Conservation (phyloP, 1,140 invertebrate genomes). For the Tetragnatha versicolor region DNA sequence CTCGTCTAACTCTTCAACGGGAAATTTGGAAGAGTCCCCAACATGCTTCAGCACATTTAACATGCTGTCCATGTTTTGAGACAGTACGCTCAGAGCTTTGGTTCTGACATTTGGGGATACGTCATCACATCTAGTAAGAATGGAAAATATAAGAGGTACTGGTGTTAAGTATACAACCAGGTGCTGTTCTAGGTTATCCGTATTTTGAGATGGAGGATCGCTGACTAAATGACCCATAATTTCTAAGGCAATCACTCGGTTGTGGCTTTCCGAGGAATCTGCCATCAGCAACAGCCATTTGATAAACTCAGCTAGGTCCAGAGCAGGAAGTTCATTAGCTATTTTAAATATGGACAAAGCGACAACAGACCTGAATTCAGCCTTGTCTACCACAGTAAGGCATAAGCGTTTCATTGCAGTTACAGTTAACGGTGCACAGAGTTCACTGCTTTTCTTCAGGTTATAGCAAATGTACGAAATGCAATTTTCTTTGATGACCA, state of each 20-base stretch:
- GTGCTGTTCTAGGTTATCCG: neutral
- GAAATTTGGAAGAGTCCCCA: neutral
- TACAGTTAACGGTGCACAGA: constrained; percentile 62
- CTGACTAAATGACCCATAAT: constrained; percentile 67
- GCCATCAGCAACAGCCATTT: constrained; percentile 68
- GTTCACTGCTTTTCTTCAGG: constrained; percentile 62
- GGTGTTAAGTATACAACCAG: constrained; percentile 58
- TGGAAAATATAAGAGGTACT: constrained; percentile 66
- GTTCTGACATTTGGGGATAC: constrained; percentile 69
- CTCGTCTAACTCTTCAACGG: constrained; percentile 58
- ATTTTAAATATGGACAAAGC: constrained; percentile 67
- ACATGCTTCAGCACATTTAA: neutral
- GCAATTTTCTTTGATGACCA: constrained; percentile 66
- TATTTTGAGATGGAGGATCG: constrained; percentile 58
- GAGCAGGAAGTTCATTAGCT: constrained; percentile 63
- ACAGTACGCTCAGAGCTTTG: constrained; percentile 68
- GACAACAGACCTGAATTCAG: constrained; percentile 69
- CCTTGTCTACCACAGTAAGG: constrained; percentile 68
- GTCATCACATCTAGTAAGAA: constrained; percentile 69
- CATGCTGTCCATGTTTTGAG: constrained; percentile 58
- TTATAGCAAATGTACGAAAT: constrained; percentile 68
- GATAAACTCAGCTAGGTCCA: constrained; percentile 64
- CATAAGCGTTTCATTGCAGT: constrained; percentile 71
- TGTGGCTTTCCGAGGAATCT: constrained; percentile 66
- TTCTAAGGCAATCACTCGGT: constrained; percentile 70